phyloP scores from a whole-genome alignment of 2,888 invertebrate genomes.

The Drosophila birchii region DNA sequence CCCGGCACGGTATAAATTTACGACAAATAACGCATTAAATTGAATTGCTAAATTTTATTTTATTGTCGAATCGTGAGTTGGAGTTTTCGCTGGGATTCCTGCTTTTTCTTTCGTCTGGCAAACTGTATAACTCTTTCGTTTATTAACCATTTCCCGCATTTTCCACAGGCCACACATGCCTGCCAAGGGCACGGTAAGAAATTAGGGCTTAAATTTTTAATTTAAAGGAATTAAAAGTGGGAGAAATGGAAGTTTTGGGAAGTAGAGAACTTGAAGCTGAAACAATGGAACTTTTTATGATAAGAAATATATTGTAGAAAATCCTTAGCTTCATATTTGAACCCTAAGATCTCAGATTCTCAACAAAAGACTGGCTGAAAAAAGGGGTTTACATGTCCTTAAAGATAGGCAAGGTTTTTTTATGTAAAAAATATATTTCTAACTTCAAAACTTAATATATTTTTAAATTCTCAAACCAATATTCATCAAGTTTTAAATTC shows the following conservation, averaged over 20 bases:
- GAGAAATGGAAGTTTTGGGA: neutral
- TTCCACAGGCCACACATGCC: conserved; percentile 15
- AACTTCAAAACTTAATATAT: neutral
- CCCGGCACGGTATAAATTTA: conserved; percentile 60
- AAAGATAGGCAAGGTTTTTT: neutral
- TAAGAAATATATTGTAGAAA: too few species aligned
- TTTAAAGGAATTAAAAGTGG: neutral
- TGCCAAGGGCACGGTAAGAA: neutral
- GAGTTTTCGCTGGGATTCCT: conserved; percentile 33
- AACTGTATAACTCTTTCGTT: conserved; percentile 75
- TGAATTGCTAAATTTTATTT: conserved; percentile 79
- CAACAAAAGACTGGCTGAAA: too few species aligned
- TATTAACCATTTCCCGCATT: conserved; percentile 73
- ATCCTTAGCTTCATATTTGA: too few species aligned
- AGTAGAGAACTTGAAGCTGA: too few species aligned
- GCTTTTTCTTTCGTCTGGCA: conserved; percentile 21
- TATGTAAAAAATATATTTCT: neutral
- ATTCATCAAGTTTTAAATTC: neutral
- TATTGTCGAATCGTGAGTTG: conserved; percentile 64
- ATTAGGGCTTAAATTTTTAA: neutral
- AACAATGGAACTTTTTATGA: too few species aligned
- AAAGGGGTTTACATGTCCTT: neutral
- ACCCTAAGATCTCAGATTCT: too few species aligned
- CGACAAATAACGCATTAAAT: conserved; percentile 76
- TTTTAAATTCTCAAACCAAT: too few species aligned